phyloP scores from a whole-genome alignment of 2,113 vertebrate species.

The Seriola aureovittata region DNA sequence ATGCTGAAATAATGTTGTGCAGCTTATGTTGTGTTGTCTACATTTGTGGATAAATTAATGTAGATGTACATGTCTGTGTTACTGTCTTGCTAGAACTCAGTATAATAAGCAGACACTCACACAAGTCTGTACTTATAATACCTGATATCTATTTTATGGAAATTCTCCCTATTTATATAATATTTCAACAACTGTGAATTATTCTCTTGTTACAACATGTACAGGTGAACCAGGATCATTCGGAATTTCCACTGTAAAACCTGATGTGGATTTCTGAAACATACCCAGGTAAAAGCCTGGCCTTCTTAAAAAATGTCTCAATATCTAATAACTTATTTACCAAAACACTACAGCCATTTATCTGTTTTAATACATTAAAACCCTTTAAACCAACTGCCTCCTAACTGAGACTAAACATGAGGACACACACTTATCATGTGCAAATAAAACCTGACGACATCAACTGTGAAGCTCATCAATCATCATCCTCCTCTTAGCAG shows the following conservation, averaged over 20 bases:
- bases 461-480: neutral
- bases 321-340: constrained; percentile 33
- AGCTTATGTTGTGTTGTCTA: neutral
- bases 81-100: too few species aligned
- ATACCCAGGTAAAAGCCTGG: too few species aligned
- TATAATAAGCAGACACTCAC: too few species aligned
- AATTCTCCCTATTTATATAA: neutral
- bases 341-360: neutral
- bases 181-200: neutral
- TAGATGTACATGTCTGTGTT: too few species aligned
- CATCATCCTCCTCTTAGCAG: neutral
- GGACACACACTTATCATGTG: too few species aligned
- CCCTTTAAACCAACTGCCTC: neutral
- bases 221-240: neutral
- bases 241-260: neutral
- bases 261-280: too few species aligned
- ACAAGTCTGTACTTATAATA: neutral
- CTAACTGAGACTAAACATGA: neutral
- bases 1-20: too few species aligned
- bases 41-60: neutral
- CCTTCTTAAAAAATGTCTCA: constrained; percentile 12
- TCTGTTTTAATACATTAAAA: neutral
- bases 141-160: neutral
- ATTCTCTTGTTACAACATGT: neutral
- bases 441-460: too few species aligned